Conservation (phyloP, 2,888 invertebrate species). For the Craniophora ligustri region DNA sequence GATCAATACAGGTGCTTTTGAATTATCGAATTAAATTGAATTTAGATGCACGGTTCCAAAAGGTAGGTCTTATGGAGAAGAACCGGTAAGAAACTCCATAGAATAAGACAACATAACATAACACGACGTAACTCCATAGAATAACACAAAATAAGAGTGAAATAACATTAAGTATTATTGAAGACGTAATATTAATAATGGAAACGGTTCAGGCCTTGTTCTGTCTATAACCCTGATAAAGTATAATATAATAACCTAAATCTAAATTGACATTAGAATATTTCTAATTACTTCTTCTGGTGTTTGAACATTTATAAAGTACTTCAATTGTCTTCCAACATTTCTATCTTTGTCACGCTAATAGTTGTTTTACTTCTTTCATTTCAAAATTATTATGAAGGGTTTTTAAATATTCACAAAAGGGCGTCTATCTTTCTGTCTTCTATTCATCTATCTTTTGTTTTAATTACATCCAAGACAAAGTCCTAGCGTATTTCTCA, state of each 20-base stretch:
- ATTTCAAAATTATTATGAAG: slow-evolving; percentile 23
- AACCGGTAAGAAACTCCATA: too few relatives aligned
- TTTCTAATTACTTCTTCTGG: slow-evolving; percentile 23
- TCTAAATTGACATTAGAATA: slow-evolving; percentile 15
- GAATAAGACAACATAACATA: too few relatives aligned
- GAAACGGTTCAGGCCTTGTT: slow-evolving; percentile 4
- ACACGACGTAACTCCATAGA: too few relatives aligned
- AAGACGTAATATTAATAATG: slow-evolving; percentile 5
- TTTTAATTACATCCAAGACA: slow-evolving; percentile 7
- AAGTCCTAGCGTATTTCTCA: slow-evolving; percentile 25
- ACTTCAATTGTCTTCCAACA: slow-evolving; percentile 3
- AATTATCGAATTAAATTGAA: too few relatives aligned
- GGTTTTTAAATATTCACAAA: slow-evolving; percentile 6
- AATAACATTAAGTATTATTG: background rate
- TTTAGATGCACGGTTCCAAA: too few relatives aligned
- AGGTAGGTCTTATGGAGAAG: too few relatives aligned
- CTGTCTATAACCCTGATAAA: too few relatives aligned
- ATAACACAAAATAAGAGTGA: background rate
- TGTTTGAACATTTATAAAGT: slow-evolving; percentile 15
- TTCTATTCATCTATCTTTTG: too few relatives aligned
- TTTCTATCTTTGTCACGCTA: slow-evolving; percentile 1
- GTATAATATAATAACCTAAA: slow-evolving; percentile 2
- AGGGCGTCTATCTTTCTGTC: slow-evolving; percentile 14
- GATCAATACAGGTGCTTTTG: too few relatives aligned
- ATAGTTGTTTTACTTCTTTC: slow-evolving; percentile 26